phyloP scores from a whole-genome alignment of 2,113 vertebrate genomes.

The Vireo altiloquus region DNA sequence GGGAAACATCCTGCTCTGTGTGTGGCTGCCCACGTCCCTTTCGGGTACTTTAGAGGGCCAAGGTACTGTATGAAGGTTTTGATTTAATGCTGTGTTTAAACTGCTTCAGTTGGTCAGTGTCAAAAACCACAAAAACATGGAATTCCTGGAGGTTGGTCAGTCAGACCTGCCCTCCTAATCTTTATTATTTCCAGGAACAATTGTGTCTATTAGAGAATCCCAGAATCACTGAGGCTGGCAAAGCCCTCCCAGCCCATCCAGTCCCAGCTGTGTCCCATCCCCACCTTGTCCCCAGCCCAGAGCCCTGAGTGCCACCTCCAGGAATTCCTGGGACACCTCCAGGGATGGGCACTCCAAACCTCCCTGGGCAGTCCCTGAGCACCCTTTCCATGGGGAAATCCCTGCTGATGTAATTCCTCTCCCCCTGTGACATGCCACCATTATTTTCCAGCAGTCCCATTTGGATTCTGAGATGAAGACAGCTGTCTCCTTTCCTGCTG shows the following conservation, averaged over 20 bases:
- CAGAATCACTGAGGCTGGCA: neutral
- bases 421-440: rapidly evolving
- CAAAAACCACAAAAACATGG: neutral
- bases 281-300: neutral
- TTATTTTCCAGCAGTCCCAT: neutral
- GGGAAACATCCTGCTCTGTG: neutral
- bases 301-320: neutral
- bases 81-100: rapidly evolving
- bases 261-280: rapidly evolving
- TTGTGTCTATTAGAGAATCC: neutral
- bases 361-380: neutral
- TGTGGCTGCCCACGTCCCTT: neutral
- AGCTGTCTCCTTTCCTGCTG: neutral
- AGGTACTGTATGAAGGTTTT: rapidly evolving
- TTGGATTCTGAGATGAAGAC: neutral
- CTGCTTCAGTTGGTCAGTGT: neutral
- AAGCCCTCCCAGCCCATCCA: rapidly evolving
- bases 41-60: neutral
- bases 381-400: neutral
- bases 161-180: neutral
- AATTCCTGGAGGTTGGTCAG: rapidly evolving
- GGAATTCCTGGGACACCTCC: neutral
- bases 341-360: neutral
- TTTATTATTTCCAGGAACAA: neutral
- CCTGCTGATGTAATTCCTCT: neutral